Evolutionary conservation across 2,888 invertebrate species (phyloP).

Genomic region (Helobdella robusta): DNA sequence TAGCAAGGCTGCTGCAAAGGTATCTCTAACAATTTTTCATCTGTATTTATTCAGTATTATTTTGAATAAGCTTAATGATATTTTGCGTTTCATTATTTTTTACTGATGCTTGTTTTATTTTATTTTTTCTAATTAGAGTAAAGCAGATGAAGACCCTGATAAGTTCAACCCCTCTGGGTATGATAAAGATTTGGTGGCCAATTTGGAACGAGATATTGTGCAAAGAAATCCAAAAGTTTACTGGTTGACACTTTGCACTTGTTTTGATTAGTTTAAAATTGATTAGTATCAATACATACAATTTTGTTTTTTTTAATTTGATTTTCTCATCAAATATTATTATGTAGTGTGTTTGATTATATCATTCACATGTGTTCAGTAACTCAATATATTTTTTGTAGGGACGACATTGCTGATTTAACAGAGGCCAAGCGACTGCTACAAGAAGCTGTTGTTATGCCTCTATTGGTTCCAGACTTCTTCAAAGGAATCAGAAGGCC

Average conservation of each 20-base stretch:
- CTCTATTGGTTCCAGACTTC: slow-evolving; percentile 95
- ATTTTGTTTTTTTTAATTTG: slow-evolving; percentile 11
- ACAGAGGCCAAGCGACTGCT: slow-evolving; percentile 59
- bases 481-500: slow-evolving; percentile 91
- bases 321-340: slow-evolving; percentile 18
- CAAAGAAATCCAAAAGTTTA: slow-evolving; percentile 90
- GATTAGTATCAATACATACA: neutral
- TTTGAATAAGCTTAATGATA: neutral
- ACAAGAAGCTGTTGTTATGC: slow-evolving; percentile 92
- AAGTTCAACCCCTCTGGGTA: slow-evolving; percentile 59
- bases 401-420: slow-evolving; percentile 52
- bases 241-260: slow-evolving; percentile 64
- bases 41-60: neutral
- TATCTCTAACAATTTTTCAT: neutral
- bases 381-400: slow-evolving; percentile 29
- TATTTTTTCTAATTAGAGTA: slow-evolving; percentile 1
- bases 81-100: neutral
- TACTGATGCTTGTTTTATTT: neutral
- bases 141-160: slow-evolving; percentile 33
- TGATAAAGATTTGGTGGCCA: slow-evolving; percentile 84
- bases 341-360: slow-evolving; percentile 4
- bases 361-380: neutral
- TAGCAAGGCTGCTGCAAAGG: slow-evolving; percentile 12
- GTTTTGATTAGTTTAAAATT: neutral
- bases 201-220: slow-evolving; percentile 87